Conservation (phyloP, 2,113 vertebrate species). For the Myodes glareolus region DNA sequence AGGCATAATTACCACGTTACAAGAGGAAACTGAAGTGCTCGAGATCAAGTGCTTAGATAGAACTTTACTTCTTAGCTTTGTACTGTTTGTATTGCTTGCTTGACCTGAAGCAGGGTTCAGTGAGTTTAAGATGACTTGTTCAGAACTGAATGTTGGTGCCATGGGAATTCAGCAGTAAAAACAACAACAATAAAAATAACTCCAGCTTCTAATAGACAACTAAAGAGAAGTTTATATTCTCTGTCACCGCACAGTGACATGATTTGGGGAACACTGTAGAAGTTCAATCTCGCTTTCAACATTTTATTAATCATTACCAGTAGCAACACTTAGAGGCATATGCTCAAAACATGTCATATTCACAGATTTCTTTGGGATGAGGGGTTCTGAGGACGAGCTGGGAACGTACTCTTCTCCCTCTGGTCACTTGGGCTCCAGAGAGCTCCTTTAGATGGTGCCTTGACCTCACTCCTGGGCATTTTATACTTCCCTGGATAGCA, state of each 20-base stretch:
- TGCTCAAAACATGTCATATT: not conserved
- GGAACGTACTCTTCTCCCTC: slow-evolving; percentile 34
- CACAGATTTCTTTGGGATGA: not conserved
- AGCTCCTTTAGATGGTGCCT: slow-evolving; percentile 3
- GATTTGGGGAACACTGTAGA: not conserved
- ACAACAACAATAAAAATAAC: not conserved
- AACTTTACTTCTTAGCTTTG: not conserved
- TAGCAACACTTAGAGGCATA: not conserved
- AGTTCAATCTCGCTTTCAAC: slow-evolving; percentile 17
- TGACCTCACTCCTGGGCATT: slow-evolving; percentile 21
- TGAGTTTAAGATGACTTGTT: not conserved
- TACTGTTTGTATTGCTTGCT: not conserved
- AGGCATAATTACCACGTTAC: not conserved
- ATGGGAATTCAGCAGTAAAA: slow-evolving; percentile 25
- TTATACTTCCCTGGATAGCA: not conserved
- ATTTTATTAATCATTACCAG: slow-evolving; percentile 32
- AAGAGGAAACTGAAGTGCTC: not conserved
- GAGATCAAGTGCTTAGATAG: not conserved
- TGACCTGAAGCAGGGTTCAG: not conserved
- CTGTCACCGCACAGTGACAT: not conserved
- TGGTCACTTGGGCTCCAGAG: slow-evolving; percentile 1
- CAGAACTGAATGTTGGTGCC: not conserved
- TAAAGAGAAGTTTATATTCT: slow-evolving; percentile 19
- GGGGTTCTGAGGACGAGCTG: not conserved
- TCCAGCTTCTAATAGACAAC: not conserved